Evolutionary conservation across 2,888 invertebrate species (phyloP).

Genomic region (Gastracanthus pulcherrimus): DNA sequence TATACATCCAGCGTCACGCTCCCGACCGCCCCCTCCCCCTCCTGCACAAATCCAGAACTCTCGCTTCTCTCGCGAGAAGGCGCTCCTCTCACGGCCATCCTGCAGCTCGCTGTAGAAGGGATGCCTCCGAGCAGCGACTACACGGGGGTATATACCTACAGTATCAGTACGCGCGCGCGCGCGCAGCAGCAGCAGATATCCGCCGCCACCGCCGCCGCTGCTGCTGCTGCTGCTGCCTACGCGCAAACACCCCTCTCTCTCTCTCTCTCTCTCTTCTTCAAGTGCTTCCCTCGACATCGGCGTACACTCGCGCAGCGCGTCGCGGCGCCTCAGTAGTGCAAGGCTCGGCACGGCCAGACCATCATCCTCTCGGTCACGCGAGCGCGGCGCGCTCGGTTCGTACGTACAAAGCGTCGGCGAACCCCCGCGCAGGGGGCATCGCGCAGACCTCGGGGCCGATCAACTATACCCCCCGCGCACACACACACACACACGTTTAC

Average conservation of each 20-base stretch:
- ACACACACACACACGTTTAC: too few species aligned
- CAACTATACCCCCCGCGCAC: too few species aligned
- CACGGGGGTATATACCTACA: not conserved
- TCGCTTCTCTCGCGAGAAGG: slow-evolving; percentile 29
- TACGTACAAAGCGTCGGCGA: too few species aligned
- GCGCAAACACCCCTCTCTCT: too few species aligned
- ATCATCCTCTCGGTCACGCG: not conserved
- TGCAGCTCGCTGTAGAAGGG: not conserved
- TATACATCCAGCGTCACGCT: too few species aligned
- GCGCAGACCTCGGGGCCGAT: slow-evolving; percentile 58
- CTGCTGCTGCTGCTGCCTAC: too few species aligned
- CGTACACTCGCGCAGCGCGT: too few species aligned
- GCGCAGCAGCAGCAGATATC: not conserved
- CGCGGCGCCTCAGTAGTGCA: not conserved
- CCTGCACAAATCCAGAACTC: not conserved
- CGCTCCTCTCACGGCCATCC: not conserved
- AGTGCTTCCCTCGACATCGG: too few species aligned
- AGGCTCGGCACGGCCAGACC: not conserved
- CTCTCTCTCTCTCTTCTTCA: too few species aligned
- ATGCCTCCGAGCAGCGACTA: too few species aligned
- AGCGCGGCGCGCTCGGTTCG: not conserved
- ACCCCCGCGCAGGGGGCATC: slow-evolving; percentile 51
- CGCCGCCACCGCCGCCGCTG: too few species aligned
- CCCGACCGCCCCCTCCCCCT: not conserved
- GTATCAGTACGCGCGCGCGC: not conserved